Evolutionary conservation across 2,113 vertebrate genomes (phyloP), one percentile per base, ranked within the genome.

Genomic region (Archilochus colubris): DNA sequence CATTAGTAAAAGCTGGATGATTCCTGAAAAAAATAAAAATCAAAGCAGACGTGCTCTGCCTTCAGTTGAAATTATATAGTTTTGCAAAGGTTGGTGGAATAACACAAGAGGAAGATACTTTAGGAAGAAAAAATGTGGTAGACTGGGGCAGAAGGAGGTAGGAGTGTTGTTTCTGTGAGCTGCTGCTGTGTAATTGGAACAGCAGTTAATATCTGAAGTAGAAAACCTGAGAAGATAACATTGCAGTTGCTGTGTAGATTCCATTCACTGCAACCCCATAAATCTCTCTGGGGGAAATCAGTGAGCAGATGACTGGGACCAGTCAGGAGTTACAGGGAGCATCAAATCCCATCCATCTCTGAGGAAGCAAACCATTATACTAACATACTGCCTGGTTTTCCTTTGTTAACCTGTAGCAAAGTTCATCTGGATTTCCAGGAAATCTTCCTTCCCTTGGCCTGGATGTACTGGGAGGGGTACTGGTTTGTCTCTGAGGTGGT

Each of bases 331-430:
- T 40, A 10, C 1, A 1, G 8, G 3, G 12, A 22, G 20, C 5
- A 23, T n/a, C 18, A 25, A 82, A 21, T 1, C 22, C 38, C 17
- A 5, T 24, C 4, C 19, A 1, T 28, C 14, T 46, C 3, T 0
- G 69, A 30, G 36, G n/a, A 46, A 51, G 55, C 19, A 14, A 30
- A 9, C 12, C 18, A 77, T 20, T 36, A 5, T 1, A 2, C 7
- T 27, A 12, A 1, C 0, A 0, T 14, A 50, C 23, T 50, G 50
- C 21, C 50, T 50, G 50, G 10, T 1, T 33, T 68, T 46, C 67
- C 15, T 53, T 25, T 80, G 48, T 21, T 21, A 19, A 61, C 3
- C 38, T 7, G 2, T 15, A 48, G 16, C 6, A 23, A 31, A n/a
- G 54, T 43, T 54, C 31, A 31, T 31, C 24, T 31, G 1, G 33